Percentiles rank a stretch among this genome's conserved stretches.
These are phyloP conservation scores for Tetragnatha montana DNA, from an alignment of 2,888 invertebrate genomes.

Conservation along the genomic window DNA sequence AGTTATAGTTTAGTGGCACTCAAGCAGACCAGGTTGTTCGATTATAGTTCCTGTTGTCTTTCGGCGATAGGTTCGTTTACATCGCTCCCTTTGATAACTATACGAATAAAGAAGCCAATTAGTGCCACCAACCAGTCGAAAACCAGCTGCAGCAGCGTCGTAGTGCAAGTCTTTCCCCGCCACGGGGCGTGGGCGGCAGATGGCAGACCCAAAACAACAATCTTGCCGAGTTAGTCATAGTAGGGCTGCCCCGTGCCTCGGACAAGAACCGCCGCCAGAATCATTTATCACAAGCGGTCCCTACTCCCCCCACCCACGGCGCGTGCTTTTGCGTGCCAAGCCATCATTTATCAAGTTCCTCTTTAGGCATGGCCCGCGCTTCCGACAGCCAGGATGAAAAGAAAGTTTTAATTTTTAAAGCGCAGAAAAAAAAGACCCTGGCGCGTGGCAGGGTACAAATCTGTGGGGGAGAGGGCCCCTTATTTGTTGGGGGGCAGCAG, in stretches of 20 bases:
- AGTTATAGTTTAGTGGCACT: too few species aligned
- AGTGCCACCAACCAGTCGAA: too few species aligned
- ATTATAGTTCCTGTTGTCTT: too few species aligned
- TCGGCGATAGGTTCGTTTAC: too few species aligned
- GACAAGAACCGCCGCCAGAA: constrained; percentile 60
- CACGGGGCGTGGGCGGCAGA: constrained; percentile 6
- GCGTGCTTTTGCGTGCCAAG: constrained; percentile 68
- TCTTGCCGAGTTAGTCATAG: constrained; percentile 64
- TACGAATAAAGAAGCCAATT: too few species aligned
- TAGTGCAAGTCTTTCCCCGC: too few species aligned
- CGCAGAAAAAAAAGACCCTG: constrained; percentile 23
- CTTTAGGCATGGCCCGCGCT: constrained; percentile 50
- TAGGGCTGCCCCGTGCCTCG: constrained; percentile 48
- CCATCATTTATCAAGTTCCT: constrained; percentile 69
- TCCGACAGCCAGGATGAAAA: constrained; percentile 50
- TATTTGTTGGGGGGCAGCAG: constrained; percentile 60
- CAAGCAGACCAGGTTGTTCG: too few species aligned
- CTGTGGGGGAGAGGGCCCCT: constrained; percentile 45
- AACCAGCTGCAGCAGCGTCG: too few species aligned
- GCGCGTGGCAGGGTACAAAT: constrained; percentile 38
- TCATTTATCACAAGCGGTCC: constrained; percentile 60
- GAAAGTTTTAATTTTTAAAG: constrained; percentile 66
- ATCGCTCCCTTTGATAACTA: too few species aligned
- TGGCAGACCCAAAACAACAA: constrained; percentile 42
- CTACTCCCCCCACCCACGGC: constrained; percentile 34